These are phyloP conservation scores for Stegodyphus mimosarum DNA, from an alignment of 1,140 invertebrate species.

Conservation along the genomic window DNA sequence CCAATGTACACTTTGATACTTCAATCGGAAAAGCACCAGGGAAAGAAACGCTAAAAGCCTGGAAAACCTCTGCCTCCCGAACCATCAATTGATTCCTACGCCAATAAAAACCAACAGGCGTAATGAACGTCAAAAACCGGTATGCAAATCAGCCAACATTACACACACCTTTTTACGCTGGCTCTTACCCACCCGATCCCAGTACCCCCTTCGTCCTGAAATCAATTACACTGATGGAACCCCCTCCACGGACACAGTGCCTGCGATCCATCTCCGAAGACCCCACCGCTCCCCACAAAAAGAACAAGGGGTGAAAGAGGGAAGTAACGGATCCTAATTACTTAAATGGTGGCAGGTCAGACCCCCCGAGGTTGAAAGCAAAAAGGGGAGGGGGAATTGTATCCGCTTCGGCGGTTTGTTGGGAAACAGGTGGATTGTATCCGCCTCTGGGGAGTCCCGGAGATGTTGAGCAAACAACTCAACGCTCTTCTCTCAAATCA, in stretches of 20 bases:
- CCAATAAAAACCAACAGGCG: slow-evolving; percentile 45
- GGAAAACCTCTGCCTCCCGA: slow-evolving; percentile 13
- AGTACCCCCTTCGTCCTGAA: slow-evolving; percentile 12
- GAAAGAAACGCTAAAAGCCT: background rate
- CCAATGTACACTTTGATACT: too few species aligned
- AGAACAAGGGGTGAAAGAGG: background rate
- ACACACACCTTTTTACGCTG: slow-evolving; percentile 50
- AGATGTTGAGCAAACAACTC: slow-evolving; percentile 46
- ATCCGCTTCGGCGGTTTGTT: slow-evolving; percentile 37
- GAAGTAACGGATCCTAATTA: slow-evolving; percentile 54
- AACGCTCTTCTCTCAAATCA: slow-evolving; percentile 30
- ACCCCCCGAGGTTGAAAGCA: slow-evolving; percentile 47
- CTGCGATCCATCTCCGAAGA: background rate
- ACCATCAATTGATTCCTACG: slow-evolving; percentile 39
- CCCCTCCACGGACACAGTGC: background rate
- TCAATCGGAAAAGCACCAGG: background rate
- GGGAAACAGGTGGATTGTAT: slow-evolving; percentile 49
- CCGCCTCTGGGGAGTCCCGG: slow-evolving; percentile 9
- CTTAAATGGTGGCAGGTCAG: slow-evolving; percentile 55
- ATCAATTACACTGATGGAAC: slow-evolving; percentile 59
- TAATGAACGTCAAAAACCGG: slow-evolving; percentile 54
- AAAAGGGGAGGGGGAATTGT: slow-evolving; percentile 12
- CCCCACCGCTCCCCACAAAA: background rate
- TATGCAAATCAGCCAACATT: slow-evolving; percentile 57
- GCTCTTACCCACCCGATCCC: background rate